Base-by-base conservation (phyloP, 2,797 vertebrate species). In the Helarctos malayanus region DNA sequence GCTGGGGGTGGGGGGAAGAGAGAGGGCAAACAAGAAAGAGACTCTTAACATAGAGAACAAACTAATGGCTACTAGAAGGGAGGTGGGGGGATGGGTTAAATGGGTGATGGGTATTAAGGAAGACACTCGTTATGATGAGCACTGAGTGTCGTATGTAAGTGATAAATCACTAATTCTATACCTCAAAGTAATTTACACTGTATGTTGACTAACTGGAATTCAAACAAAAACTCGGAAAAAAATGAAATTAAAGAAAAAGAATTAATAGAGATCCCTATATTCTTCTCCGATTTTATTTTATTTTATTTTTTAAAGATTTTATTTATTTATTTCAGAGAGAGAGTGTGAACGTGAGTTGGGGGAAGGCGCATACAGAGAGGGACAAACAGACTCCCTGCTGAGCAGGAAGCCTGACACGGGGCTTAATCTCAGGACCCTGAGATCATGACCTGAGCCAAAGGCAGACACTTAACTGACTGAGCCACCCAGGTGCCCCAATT, bases 241-340 rank as follows among this genome's bases (percentile, higher is more conserved):
- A 71, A 25, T 71, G 11, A 38, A 71, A 71, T 71, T 23, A 23
- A 71, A 27, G 63, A 47, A 75, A 47, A 54, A 94, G 7, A 93
- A 88, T 79, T 59, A 78, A 41, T 52, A 95, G 15, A 79, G 35
- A 25, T 76, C 4, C 14, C 2, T 91, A 12, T 78, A 73, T 90
- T 90, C 16, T 88, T 95, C 19, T 73, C 41, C 25, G 80, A n/a
- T 52, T 89, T 79, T 96, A 85, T n/a, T 59, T 59, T 59, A 32
- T 63, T 65, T 32, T 63, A 32, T 63, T 65, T 68, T 68, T 68
- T 9, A 10, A 68, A 35, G 18, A 68, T 19, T n/a, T 68, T 35
- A 68, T 19, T 65, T 65, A 16, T n/a, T 68, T 68, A 68, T 19
- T n/a, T 68, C 3, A n/a, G n/a, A 68, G 63, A 35, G 18, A 68